Evolutionary conservation across 2,888 invertebrate genomes (phyloP).

Genomic region (Elegia similella): DNA sequence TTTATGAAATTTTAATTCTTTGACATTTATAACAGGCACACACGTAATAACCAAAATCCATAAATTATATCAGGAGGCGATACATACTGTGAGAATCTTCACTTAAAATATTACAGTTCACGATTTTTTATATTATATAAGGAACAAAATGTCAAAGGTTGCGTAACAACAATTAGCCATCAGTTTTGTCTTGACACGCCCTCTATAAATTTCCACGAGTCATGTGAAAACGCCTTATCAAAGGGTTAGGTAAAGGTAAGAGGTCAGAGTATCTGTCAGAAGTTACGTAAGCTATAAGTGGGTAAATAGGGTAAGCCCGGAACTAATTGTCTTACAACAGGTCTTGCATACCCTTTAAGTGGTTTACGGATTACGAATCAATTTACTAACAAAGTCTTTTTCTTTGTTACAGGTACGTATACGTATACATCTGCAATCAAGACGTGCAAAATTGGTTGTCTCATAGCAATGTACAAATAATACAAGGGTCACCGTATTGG

Average conservation of each 20-base stretch:
- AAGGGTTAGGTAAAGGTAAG: slow-evolving; percentile 35
- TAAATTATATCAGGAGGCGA: background rate
- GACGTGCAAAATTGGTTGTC: too few relatives aligned
- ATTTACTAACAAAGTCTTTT: background rate
- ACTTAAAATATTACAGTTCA: slow-evolving; percentile 6
- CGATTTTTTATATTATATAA: slow-evolving; percentile 25
- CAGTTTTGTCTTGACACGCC: slow-evolving; percentile 36
- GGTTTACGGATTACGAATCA: background rate
- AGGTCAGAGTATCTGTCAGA: slow-evolving; percentile 6
- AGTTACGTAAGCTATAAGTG: slow-evolving; percentile 23
- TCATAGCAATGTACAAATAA: too few relatives aligned
- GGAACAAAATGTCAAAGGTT: slow-evolving; percentile 31
- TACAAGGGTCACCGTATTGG: too few relatives aligned
- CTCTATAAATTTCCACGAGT: slow-evolving; percentile 32
- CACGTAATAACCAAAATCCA: background rate
- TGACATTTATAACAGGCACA: background rate
- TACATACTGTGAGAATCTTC: slow-evolving; percentile 2
- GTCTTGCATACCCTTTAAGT: slow-evolving; percentile 2
- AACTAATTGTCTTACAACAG: slow-evolving; percentile 19
- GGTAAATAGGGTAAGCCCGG: slow-evolving; percentile 16
- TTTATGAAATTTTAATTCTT: background rate
- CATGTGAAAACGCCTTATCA: slow-evolving; percentile 30
- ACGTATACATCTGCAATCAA: too few relatives aligned
- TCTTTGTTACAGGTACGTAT: background rate
- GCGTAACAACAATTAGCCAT: slow-evolving; percentile 41